Evolutionary conservation across 2,888 invertebrate species (phyloP), one percentile per base, ranked within the genome.

Genomic region (Phoenoteleia sp.): DNA sequence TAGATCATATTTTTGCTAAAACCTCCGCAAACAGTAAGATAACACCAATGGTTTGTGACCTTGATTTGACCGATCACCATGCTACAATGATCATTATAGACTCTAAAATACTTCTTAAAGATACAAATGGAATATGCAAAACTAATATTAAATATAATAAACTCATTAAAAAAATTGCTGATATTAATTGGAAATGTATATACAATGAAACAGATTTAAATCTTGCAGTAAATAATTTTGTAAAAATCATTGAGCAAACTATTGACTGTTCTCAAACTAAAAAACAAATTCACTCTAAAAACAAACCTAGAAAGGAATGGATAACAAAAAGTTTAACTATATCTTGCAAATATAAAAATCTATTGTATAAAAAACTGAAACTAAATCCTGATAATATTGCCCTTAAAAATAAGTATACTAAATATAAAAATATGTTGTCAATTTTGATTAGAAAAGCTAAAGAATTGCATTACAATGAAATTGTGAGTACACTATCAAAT

Each of bases 301-400:
- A n/a, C 19, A 58, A 58, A 58, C 36, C 58, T 29, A 45, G 64
- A 47, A 66, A 19, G 6, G 29, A 45, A 15, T 66, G 64, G 64
- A 66, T 66, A 1, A 47, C 64, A 0, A 49, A 29, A 47, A 13
- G 47, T 6, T 11, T 66, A 9, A 66, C 47, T 11, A 66, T 19
- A 27, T 66, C 47, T 3, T 45, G 45, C 11, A 66, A 29, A 19
- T 29, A 2, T 17, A 66, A 66, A 47, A 66, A 66, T 42, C 3
- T 15, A 29, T 6, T 66, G n/a, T 66, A 66, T 29, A 47, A 47
- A 47, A 17, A 49, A 29, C 11, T 64, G 25, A 64, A 64, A 45
- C 2, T 13, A 23, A 60, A 60, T n/a, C 21, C 23, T 21, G n/a
- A 5, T 21, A n/a, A 60, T 19, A 23, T 23, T 17, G 6, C 13